A percentile compares a stretch with the other conserved stretches of the same genome.
Conservation (phyloP, 2,888 invertebrate species). For the Odontomyia ornata region DNA sequence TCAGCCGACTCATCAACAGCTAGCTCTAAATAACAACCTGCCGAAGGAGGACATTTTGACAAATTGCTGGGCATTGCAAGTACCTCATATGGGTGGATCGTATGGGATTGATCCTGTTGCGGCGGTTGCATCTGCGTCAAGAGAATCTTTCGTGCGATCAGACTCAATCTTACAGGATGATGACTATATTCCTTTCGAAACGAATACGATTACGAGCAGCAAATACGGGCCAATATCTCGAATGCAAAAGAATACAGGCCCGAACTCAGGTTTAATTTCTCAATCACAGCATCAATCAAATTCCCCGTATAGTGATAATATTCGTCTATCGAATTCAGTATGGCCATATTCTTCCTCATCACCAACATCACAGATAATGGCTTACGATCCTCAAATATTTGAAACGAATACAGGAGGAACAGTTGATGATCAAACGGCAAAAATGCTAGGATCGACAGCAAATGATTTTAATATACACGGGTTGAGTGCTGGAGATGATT, state of each 20-base stretch:
- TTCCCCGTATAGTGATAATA: constrained; percentile 15
- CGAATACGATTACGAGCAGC: constrained; percentile 68
- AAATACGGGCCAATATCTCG: constrained; percentile 76
- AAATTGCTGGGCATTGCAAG: constrained; percentile 49
- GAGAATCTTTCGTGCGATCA: constrained; percentile 64
- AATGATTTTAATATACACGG: constrained; percentile 43
- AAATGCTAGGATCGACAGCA: constrained; percentile 8
- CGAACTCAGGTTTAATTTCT: neutral
- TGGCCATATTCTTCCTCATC: constrained; percentile 45
- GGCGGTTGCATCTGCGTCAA: constrained; percentile 42
- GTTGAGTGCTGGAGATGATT: constrained; percentile 43
- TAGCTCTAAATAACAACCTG: constrained; percentile 45
- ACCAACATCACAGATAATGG: constrained; percentile 43
- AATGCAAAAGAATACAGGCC: constrained; percentile 53
- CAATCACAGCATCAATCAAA: constrained; percentile 11
- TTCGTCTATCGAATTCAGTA: constrained; percentile 30
- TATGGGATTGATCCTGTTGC: constrained; percentile 45
- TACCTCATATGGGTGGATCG: constrained; percentile 45
- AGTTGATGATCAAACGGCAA: constrained; percentile 18
- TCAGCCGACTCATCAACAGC: constrained; percentile 35
- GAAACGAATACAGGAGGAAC: constrained; percentile 9
- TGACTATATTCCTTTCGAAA: constrained; percentile 72
- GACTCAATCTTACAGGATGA: constrained; percentile 71
- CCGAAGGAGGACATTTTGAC: constrained; percentile 48
- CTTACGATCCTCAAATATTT: constrained; percentile 38